Conservation (phyloP, 2,888 invertebrate genomes). For the Ectemnius continuus region DNA sequence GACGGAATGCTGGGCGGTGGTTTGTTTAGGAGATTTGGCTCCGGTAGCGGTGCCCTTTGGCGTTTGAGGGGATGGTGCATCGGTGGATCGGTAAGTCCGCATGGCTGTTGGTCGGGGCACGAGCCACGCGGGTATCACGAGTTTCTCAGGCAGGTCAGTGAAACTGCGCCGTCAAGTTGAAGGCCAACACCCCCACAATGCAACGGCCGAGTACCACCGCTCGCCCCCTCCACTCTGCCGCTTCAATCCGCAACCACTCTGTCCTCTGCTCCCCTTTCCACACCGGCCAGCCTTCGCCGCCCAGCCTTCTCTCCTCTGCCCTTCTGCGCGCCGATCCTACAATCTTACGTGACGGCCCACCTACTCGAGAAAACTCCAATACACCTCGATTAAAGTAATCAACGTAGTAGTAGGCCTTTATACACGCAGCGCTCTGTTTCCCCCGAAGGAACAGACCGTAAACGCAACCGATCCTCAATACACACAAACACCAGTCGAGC, state of each 20-base stretch:
- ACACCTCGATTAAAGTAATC: too few species aligned
- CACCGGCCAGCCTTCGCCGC: not conserved
- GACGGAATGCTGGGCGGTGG: conserved; percentile 20
- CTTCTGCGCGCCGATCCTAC: conserved; percentile 29
- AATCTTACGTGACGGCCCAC: not conserved
- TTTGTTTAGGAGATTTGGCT: conserved; percentile 53
- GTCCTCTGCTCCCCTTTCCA: conserved; percentile 35
- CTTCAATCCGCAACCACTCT: conserved; percentile 53
- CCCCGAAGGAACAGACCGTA: too few species aligned
- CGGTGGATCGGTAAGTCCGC: conserved; percentile 56
- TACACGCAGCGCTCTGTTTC: too few species aligned
- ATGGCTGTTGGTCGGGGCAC: conserved; percentile 65
- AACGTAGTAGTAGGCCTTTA: too few species aligned
- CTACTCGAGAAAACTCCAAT: conserved; percentile 62
- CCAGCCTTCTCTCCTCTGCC: conserved; percentile 27
- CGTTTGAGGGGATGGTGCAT: conserved; percentile 10
- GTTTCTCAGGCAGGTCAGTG: conserved; percentile 79
- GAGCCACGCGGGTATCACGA: conserved; percentile 70
- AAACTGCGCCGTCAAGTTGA: conserved; percentile 79
- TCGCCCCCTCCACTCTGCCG: conserved; percentile 44
- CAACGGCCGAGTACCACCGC: conserved; percentile 70
- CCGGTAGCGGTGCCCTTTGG: conserved; percentile 64
- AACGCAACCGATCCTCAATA: too few species aligned
- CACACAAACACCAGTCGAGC: too few species aligned
- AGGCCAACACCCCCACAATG: conserved; percentile 79